A percentile compares a stretch with the other conserved stretches of the same genome.
These are phyloP conservation scores for Batillaria attramentaria DNA, from an alignment of 1,140 invertebrate genomes.

Conservation along the genomic window DNA sequence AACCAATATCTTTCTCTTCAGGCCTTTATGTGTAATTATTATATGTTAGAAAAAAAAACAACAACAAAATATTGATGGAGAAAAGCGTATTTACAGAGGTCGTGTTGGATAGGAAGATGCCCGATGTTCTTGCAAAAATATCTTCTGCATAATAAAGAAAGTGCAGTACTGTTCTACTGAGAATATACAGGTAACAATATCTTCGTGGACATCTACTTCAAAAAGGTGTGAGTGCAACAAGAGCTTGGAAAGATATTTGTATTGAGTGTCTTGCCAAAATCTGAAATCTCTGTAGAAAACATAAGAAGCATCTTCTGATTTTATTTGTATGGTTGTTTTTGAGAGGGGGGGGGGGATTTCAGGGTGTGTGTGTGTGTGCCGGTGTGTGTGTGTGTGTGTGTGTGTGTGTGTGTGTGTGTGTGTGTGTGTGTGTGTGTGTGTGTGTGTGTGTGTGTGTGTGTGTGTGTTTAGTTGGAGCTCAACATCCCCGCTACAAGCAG, in stretches of 20 bases:
- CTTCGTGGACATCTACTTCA: neutral
- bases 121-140: neutral
- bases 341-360: no score
- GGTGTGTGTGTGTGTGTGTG: neutral
- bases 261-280: neutral
- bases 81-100: no score
- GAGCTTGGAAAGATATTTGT: neutral
- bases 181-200: neutral
- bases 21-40: no score
- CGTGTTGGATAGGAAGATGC: no score
- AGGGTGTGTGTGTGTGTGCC: neutral
- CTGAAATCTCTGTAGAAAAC: neutral
- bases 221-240: neutral
- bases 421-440: constrained; percentile 2
- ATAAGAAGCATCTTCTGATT: neutral
- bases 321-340: neutral
- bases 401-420: neutral
- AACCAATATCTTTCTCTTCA: no score
- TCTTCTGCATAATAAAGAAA: neutral
- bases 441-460: neutral
- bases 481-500: no score
- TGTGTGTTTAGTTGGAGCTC: neutral
- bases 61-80: no score
- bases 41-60: no score
- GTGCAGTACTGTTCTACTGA: neutral